These are phyloP conservation scores for Agrilus planipennis DNA, from an alignment of 1,140 invertebrate species.

Conservation along the genomic window DNA sequence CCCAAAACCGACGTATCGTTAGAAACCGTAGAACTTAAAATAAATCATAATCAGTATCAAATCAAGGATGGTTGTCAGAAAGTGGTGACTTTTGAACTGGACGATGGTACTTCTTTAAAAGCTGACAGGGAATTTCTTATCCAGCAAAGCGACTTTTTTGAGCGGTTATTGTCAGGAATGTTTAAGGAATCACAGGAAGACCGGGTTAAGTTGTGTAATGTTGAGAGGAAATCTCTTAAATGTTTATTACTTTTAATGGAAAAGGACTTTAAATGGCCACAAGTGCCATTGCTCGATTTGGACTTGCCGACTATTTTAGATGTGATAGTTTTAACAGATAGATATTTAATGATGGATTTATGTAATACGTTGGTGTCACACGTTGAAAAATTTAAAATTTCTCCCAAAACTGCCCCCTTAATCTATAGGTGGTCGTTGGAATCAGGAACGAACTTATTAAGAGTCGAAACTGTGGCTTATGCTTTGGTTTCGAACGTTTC, in stretches of 20 bases:
- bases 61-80: constrained; percentile 27
- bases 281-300: constrained; percentile 21
- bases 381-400: constrained; percentile 39
- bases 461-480: constrained; percentile 42
- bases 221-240: constrained; percentile 41
- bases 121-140: constrained; percentile 48
- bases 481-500: constrained; percentile 37
- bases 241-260: constrained; percentile 26
- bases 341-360: constrained; percentile 48
- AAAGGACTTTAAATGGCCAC: not conserved
- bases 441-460: constrained; percentile 42
- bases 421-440: constrained; percentile 45
- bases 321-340: constrained; percentile 49
- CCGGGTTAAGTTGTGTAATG: constrained; percentile 41
- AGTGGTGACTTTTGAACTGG: constrained; percentile 47
- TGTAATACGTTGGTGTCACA: constrained; percentile 40
- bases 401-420: constrained; percentile 34
- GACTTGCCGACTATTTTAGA: constrained; percentile 48
- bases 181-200: constrained; percentile 52
- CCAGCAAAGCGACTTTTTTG: constrained; percentile 50
- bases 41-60: constrained; percentile 22
- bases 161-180: constrained; percentile 48
- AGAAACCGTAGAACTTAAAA: constrained; percentile 2
- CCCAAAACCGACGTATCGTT: constrained; percentile 16
- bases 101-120: constrained; percentile 46